A percentile compares a stretch with the other conserved stretches of the same genome.
phyloP scores from a whole-genome alignment of 2,888 invertebrate species.

The Eupithecia subumbrata region DNA sequence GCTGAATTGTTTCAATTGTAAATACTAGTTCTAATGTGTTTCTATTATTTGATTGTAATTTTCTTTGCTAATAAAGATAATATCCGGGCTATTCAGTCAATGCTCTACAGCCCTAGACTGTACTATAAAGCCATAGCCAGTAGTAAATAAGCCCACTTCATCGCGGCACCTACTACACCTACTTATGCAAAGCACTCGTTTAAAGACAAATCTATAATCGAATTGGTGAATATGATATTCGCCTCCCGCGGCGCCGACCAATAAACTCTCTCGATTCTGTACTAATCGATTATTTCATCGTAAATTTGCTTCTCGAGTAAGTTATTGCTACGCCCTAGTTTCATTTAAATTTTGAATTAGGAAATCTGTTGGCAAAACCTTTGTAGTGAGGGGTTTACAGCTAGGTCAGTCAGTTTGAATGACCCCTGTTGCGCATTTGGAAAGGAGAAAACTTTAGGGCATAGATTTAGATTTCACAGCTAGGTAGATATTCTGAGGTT shows the following conservation, averaged over 20 bases:
- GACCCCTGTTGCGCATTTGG: neutral
- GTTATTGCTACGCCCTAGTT: slow-evolving; percentile 60
- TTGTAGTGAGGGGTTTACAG: neutral
- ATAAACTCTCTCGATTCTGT: slow-evolving; percentile 62
- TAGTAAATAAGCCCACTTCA: neutral
- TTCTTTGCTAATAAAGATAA: neutral
- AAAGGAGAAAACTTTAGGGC: too few species aligned
- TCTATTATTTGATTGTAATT: neutral
- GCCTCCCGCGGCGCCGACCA: slow-evolving; percentile 56
- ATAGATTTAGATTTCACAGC: too few species aligned
- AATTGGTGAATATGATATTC: slow-evolving; percentile 39
- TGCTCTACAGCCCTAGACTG: neutral
- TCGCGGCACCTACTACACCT: neutral
- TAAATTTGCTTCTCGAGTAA: slow-evolving; percentile 60
- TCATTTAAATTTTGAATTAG: slow-evolving; percentile 54
- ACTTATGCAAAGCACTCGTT: slow-evolving; percentile 33
- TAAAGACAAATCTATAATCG: slow-evolving; percentile 37
- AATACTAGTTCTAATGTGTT: too few species aligned
- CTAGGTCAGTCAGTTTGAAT: slow-evolving; percentile 13
- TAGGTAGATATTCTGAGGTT: too few species aligned
- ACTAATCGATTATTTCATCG: slow-evolving; percentile 65
- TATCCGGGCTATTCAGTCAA: neutral
- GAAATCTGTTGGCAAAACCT: slow-evolving; percentile 43
- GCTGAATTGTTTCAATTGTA: too few species aligned
- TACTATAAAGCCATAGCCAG: neutral